Conservation (phyloP, 1,140 invertebrate species). For the Copidosoma floridanum region DNA sequence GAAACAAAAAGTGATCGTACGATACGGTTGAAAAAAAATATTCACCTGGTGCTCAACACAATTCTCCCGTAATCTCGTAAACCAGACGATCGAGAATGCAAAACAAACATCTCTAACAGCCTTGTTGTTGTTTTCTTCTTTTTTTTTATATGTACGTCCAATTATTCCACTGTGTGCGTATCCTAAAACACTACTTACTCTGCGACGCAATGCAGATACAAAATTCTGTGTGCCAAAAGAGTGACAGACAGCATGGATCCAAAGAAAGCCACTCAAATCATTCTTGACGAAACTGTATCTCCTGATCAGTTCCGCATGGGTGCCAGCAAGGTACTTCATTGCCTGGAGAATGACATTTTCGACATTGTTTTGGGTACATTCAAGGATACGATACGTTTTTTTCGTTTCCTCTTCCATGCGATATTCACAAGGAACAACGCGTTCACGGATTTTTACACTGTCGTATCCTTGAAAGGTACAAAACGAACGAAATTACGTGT, state of each 20-base stretch:
- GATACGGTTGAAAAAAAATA: too few relatives aligned
- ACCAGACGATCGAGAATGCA: slow-evolving; percentile 31
- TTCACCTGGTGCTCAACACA: background rate
- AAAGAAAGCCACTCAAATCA: slow-evolving; percentile 83
- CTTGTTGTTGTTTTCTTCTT: slow-evolving; percentile 36
- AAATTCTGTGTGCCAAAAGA: slow-evolving; percentile 84
- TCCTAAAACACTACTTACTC: slow-evolving; percentile 21
- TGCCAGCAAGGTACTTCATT: slow-evolving; percentile 83
- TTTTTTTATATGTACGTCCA: slow-evolving; percentile 38
- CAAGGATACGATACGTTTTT: too few relatives aligned
- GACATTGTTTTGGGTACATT: too few relatives aligned
- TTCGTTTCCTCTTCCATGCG: too few relatives aligned
- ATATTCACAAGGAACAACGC: too few relatives aligned
- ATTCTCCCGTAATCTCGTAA: slow-evolving; percentile 7
- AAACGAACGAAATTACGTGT: too few relatives aligned
- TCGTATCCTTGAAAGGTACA: too few relatives aligned
- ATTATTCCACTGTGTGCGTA: slow-evolving; percentile 18
- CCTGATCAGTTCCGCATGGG: slow-evolving; percentile 92
- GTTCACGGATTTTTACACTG: too few relatives aligned
- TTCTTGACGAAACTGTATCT: slow-evolving; percentile 85
- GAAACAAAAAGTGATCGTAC: too few relatives aligned
- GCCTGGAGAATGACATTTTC: too few relatives aligned
- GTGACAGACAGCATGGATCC: slow-evolving; percentile 72
- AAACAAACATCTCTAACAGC: slow-evolving; percentile 30
- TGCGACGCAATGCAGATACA: slow-evolving; percentile 76